Evolutionary conservation across 64 coral and sea anemone species (phyloP).

Genomic region (Anthopleura sola): DNA sequence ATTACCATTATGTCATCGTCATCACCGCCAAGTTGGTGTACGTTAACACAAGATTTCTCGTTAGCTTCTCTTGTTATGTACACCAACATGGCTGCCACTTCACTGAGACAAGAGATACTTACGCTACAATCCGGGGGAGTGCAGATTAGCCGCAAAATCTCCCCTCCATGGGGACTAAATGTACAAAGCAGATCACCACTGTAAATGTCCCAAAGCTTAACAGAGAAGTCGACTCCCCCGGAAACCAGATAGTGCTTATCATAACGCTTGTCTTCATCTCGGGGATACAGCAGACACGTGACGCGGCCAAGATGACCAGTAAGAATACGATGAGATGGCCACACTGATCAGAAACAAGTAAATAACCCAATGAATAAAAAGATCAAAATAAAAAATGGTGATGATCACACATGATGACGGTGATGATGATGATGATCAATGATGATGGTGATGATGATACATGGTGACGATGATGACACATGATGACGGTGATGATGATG

Average conservation of each 20-base stretch:
- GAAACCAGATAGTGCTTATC: slow-evolving; percentile 77
- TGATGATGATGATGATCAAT: neutral
- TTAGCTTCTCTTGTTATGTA: neutral
- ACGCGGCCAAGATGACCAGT: slow-evolving; percentile 83
- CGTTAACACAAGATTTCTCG: neutral
- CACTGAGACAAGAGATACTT: slow-evolving; percentile 21
- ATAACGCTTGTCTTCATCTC: slow-evolving; percentile 79
- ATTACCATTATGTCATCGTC: too few relatives aligned
- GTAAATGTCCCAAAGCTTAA: slow-evolving; percentile 92
- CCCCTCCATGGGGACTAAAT: slow-evolving; percentile 82
- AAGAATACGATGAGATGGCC: slow-evolving; percentile 71
- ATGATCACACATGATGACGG: neutral
- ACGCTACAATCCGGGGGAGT: slow-evolving; percentile 96
- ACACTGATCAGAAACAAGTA: slow-evolving; percentile 29
- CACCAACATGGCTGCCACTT: too few relatives aligned
- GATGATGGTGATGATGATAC: neutral
- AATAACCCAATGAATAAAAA: neutral
- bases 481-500: neutral
- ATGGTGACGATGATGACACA: neutral
- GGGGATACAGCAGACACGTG: slow-evolving; percentile 88
- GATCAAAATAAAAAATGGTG: neutral
- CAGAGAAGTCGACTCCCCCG: slow-evolving; percentile 91
- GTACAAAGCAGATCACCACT: slow-evolving; percentile 78
- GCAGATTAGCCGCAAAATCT: slow-evolving; percentile 75
- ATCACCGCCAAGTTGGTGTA: neutral